A percentile compares a stretch with the other conserved stretches of the same genome.
Evolutionary conservation across 2,797 vertebrate genomes (phyloP).

Genomic region (Steatocranus sp.): DNA sequence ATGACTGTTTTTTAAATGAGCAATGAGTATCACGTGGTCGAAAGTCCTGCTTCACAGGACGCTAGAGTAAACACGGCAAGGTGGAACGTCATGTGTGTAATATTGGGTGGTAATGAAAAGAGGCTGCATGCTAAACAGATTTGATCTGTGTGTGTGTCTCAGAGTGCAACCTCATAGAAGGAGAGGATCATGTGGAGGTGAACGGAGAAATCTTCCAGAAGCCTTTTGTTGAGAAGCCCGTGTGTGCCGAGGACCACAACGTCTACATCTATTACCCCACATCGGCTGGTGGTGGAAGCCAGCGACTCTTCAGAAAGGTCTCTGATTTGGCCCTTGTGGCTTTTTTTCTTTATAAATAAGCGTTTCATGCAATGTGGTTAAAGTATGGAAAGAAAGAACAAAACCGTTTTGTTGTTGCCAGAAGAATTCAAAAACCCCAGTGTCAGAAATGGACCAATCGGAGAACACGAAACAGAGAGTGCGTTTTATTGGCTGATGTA

Average conservation of each 20-base stretch:
- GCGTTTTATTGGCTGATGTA: background rate
- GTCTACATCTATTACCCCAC: slow-evolving; percentile 99
- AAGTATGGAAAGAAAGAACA: background rate
- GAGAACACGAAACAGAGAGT: background rate
- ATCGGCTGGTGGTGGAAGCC: slow-evolving; percentile 95
- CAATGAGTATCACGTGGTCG: background rate
- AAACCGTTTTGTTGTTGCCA: accelerated
- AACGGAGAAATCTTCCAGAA: slow-evolving; percentile 96
- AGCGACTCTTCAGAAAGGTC: slow-evolving; percentile 98
- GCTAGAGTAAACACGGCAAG: background rate
- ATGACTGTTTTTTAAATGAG: background rate
- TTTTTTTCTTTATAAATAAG: background rate
- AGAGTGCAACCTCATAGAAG: slow-evolving; percentile 96
- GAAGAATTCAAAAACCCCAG: accelerated
- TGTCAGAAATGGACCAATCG: background rate
- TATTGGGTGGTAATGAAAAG: background rate
- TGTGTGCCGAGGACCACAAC: slow-evolving; percentile 98
- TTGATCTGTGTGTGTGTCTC: background rate
- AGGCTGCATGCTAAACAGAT: background rate
- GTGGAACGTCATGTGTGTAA: background rate
- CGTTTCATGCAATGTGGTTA: background rate
- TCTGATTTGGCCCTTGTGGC: background rate
- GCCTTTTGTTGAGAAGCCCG: slow-evolving; percentile 98
- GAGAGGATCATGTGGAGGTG: slow-evolving; percentile 97
- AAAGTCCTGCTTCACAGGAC: background rate